Evolutionary conservation across 2,797 vertebrate species (phyloP).

Genomic region (Pseudochirops corinnae): DNA sequence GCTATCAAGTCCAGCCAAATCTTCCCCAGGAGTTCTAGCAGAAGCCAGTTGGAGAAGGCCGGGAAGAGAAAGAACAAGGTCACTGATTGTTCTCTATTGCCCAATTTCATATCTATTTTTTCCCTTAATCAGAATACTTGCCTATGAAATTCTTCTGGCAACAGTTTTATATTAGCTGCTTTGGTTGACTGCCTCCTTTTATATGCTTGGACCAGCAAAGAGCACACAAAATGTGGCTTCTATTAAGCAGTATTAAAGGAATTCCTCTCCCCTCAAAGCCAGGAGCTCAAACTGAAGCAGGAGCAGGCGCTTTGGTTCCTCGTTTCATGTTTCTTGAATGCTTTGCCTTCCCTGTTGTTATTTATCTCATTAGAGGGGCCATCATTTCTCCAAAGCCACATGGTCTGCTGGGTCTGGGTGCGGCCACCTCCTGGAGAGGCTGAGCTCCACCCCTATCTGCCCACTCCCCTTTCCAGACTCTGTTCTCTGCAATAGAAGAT

Average conservation of each 20-base stretch:
- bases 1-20: slow-evolving; percentile 14
- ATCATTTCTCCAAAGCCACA: slow-evolving; percentile 12
- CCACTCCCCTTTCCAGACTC: not conserved
- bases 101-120: not conserved
- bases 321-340: slow-evolving; percentile 8
- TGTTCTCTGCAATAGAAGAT: not conserved
- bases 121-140: slow-evolving; percentile 35
- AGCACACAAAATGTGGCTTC: slow-evolving; percentile 61
- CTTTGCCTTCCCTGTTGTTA: no score
- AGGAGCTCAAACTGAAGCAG: slow-evolving; percentile 31
- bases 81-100: slow-evolving; percentile 37
- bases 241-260: slow-evolving; percentile 70
- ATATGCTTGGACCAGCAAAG: slow-evolving; percentile 38
- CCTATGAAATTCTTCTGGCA: slow-evolving; percentile 64
- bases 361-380: not conserved
- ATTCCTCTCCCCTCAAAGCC: slow-evolving; percentile 57
- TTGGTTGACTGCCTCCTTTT: slow-evolving; percentile 61
- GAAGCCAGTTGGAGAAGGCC: rapidly evolving
- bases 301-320: slow-evolving; percentile 6
- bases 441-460: not conserved
- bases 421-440: not conserved
- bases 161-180: slow-evolving; percentile 56
- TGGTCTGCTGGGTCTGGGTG: not conserved
- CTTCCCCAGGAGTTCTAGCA: not conserved
- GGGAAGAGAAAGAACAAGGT: slow-evolving; percentile 56